These are phyloP conservation scores for Drosophila mimica DNA, from an alignment of 2,888 invertebrate species.

Conservation along the genomic window DNA sequence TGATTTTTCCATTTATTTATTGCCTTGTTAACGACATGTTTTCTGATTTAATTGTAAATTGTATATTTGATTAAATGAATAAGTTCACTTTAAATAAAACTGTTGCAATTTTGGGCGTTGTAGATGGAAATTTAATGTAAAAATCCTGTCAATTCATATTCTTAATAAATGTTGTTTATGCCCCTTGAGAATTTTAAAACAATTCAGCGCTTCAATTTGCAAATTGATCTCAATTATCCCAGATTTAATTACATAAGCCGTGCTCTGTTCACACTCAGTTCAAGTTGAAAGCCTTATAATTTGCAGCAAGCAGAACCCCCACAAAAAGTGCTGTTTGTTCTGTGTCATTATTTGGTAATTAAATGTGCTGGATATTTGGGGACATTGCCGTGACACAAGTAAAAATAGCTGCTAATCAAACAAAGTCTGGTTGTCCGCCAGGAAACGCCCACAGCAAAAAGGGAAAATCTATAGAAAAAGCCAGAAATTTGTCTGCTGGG, in stretches of 20 bases:
- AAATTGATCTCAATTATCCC: neutral
- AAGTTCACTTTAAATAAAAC: neutral
- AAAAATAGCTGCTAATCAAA: conserved; percentile 72
- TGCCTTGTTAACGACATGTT: neutral
- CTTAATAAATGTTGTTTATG: neutral
- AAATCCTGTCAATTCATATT: neutral
- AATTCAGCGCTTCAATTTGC: neutral
- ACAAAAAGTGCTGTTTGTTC: conserved; percentile 47
- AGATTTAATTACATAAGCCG: conserved; percentile 45
- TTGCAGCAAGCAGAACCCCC: conserved; percentile 10
- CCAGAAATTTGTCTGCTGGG: conserved; percentile 13
- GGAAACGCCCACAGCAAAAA: conserved; percentile 40
- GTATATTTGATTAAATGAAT: neutral
- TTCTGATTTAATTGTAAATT: neutral
- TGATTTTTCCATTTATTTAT: neutral
- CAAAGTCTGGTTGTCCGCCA: conserved; percentile 48
- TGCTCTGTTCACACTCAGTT: conserved; percentile 45
- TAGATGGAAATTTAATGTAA: neutral
- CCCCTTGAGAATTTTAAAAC: neutral
- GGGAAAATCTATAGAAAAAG: conserved; percentile 36
- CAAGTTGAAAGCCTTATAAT: conserved; percentile 17
- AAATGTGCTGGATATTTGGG: conserved; percentile 30
- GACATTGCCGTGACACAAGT: conserved; percentile 48
- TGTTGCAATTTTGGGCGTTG: conserved; percentile 16
- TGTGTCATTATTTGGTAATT: conserved; percentile 77